Conservation (phyloP, 37 sponge, comb jelly and placozoan genomes). For the Haliclona indistincta region DNA sequence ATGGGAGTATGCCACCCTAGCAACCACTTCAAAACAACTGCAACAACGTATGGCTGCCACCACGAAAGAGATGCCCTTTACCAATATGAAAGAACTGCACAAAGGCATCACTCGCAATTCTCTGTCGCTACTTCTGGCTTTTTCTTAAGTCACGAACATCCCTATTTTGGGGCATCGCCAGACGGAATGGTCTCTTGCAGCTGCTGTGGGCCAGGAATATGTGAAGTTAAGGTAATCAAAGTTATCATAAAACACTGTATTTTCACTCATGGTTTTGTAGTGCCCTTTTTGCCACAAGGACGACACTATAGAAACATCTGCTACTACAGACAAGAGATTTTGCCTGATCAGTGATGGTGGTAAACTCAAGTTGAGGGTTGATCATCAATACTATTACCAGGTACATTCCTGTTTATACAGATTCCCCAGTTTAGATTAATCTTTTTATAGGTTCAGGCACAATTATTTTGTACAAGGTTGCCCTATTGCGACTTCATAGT, state of each 20-base stretch:
- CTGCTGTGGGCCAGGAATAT: slow-evolving; percentile 65
- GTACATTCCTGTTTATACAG: too few relatives aligned
- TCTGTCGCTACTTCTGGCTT: slow-evolving; percentile 24
- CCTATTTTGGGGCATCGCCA: slow-evolving; percentile 67
- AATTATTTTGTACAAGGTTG: slow-evolving; percentile 17
- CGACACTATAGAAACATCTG: slow-evolving; percentile 13
- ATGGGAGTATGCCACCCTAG: slow-evolving; percentile 59
- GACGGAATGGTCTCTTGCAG: slow-evolving; percentile 52
- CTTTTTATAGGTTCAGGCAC: slow-evolving; percentile 37
- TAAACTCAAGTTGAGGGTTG: background rate
- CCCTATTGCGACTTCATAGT: slow-evolving; percentile 55
- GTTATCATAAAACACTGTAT: background rate
- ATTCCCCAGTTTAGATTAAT: background rate
- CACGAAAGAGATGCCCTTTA: slow-evolving; percentile 47
- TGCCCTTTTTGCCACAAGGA: slow-evolving; percentile 45
- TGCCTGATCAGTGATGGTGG: slow-evolving; percentile 20
- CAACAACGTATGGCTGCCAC: slow-evolving; percentile 59
- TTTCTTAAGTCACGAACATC: slow-evolving; percentile 32
- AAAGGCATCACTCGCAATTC: slow-evolving; percentile 3
- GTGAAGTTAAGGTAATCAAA: slow-evolving; percentile 39
- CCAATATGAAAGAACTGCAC: background rate
- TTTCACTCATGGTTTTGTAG: background rate
- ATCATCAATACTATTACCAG: too few relatives aligned
- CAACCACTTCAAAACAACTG: slow-evolving; percentile 18
- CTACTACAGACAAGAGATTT: slow-evolving; percentile 18